A percentile compares a stretch with the other conserved stretches of the same genome.
Conservation (phyloP, 2,888 invertebrate species). For the Cacoxenus indagator region DNA sequence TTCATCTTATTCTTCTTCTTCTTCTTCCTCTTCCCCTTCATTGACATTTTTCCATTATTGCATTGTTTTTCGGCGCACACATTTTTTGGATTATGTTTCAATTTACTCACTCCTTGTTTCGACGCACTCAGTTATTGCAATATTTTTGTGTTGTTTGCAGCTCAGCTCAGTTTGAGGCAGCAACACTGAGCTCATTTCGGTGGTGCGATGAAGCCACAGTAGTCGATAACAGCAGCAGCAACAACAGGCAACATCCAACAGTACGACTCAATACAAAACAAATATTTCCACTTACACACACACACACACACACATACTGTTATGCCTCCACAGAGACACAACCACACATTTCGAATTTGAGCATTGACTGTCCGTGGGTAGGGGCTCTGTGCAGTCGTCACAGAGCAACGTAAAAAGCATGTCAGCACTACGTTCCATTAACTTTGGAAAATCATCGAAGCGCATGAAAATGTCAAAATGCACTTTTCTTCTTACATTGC, state of each 20-base stretch:
- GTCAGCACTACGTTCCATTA: constrained; percentile 44
- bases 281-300: not conserved
- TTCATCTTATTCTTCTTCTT: not conserved
- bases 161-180: no score
- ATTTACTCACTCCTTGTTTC: not conserved
- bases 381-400: no score
- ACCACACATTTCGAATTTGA: not conserved
- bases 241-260: not conserved
- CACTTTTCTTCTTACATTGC: constrained; percentile 43
- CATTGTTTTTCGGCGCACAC: not conserved
- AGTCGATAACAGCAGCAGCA: no score
- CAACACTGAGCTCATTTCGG: no score
- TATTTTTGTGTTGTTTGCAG: not conserved
- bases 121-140: not conserved
- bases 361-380: no score
- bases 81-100: not conserved
- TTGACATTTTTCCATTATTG: no score
- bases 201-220: no score
- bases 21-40: not conserved
- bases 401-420: constrained; percentile 3
- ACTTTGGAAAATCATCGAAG: constrained; percentile 50
- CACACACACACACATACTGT: not conserved
- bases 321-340: not conserved
- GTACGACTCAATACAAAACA: not conserved
- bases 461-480: constrained; percentile 59